A percentile compares a stretch with the other conserved stretches of the same genome.
These are phyloP conservation scores for Ancistrus triradiatus DNA, from an alignment of 2,113 vertebrate species.

Conservation along the genomic window DNA sequence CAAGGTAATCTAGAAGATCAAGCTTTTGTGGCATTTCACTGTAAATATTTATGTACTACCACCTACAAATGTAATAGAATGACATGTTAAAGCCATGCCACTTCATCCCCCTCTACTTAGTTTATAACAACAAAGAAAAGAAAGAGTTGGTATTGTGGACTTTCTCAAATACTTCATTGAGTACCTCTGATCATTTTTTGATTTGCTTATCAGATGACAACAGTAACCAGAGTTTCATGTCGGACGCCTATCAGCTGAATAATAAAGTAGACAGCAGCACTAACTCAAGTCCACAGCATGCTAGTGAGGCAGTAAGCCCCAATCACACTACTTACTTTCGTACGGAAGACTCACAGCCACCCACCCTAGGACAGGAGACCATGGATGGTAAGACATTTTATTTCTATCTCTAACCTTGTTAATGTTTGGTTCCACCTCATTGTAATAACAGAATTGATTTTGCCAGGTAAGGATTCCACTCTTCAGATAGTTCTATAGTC, in stretches of 20 bases:
- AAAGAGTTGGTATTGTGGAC: too few species aligned
- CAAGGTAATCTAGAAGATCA: constrained; percentile 73
- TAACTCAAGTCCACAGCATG: constrained; percentile 88
- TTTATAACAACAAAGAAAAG: too few species aligned
- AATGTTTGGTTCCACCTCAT: too few species aligned
- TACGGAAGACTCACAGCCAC: constrained; percentile 89
- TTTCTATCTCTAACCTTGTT: too few species aligned
- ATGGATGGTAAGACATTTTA: constrained; percentile 80
- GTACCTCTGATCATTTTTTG: too few species aligned
- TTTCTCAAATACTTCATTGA: too few species aligned
- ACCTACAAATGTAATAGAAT: too few species aligned
- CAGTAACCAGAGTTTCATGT: constrained; percentile 96
- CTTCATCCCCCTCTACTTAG: background rate
- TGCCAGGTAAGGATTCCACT: too few species aligned
- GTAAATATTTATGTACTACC: too few species aligned
- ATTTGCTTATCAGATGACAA: constrained; percentile 85
- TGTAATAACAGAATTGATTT: too few species aligned
- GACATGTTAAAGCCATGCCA: background rate
- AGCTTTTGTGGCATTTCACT: too few species aligned
- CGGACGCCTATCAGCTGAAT: constrained; percentile 82
- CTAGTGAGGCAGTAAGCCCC: constrained; percentile 83
- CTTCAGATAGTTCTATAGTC: too few species aligned
- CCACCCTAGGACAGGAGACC: constrained; percentile 90
- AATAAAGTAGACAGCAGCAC: constrained; percentile 87
- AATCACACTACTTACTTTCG: constrained; percentile 82